Percentiles rank a stretch among this genome's conserved stretches.
phyloP scores from a whole-genome alignment of 2,888 invertebrate genomes.

The Brachyptera risi region DNA sequence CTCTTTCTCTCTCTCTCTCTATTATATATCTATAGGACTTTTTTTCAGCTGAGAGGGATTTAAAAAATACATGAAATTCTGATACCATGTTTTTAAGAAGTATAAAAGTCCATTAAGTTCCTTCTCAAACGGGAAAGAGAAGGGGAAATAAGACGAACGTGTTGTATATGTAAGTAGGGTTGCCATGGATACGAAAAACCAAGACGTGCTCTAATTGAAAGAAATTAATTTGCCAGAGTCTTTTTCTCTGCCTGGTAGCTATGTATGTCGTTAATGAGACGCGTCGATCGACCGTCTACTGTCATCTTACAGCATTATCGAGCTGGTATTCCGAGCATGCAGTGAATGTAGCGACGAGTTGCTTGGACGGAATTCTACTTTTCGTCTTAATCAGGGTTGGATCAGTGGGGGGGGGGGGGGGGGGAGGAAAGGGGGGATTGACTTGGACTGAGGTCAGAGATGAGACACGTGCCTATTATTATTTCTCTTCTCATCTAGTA shows the following conservation, averaged over 20 bases:
- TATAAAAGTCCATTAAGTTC: constrained; percentile 30
- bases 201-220: constrained; percentile 32
- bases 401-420: constrained; percentile 6
- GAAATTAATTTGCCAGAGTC: constrained; percentile 31
- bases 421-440: constrained; percentile 16
- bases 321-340: too few species aligned
- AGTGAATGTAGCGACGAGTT: too few species aligned
- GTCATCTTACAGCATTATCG: too few species aligned
- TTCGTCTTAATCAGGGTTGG: constrained; percentile 16
- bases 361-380: constrained; percentile 21
- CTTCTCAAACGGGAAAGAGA: constrained; percentile 3
- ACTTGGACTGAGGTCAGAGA: constrained; percentile 29
- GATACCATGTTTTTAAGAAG: constrained; percentile 19
- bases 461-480: constrained; percentile 34
- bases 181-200: constrained; percentile 15
- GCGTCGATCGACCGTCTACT: too few species aligned
- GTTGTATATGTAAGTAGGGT: constrained; percentile 21
- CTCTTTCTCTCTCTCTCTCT: not conserved
- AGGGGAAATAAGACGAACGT: constrained; percentile 14
- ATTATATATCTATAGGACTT: too few species aligned
- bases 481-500: constrained; percentile 23
- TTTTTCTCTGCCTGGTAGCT: constrained; percentile 17
- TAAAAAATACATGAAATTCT: not conserved
- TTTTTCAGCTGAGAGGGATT: not conserved
- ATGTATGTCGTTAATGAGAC: too few species aligned